Conservation (phyloP, 2,888 invertebrate species). For the Desoria tigrina region DNA sequence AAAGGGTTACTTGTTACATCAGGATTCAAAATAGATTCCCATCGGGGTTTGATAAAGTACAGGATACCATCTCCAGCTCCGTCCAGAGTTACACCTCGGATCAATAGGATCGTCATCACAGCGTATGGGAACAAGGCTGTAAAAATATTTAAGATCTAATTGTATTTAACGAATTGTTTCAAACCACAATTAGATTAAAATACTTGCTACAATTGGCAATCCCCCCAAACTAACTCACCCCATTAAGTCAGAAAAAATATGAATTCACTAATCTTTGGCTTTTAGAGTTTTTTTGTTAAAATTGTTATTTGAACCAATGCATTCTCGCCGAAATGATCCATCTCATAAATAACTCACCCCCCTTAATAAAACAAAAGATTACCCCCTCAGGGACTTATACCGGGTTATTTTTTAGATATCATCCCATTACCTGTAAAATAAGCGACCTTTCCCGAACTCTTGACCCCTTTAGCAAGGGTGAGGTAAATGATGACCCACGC, state of each 20-base stretch:
- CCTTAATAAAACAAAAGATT: no score
- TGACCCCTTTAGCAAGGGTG: constrained; percentile 26
- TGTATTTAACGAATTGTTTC: background rate
- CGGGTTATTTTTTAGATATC: no score
- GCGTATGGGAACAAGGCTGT: constrained; percentile 84
- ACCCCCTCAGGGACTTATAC: no score
- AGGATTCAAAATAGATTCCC: constrained; percentile 55
- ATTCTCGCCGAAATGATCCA: no score
- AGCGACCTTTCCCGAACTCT: constrained; percentile 64
- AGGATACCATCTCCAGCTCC: constrained; percentile 74
- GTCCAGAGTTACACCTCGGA: constrained; percentile 62
- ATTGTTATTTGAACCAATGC: no score
- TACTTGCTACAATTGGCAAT: background rate
- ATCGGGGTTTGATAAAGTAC: constrained; percentile 78
- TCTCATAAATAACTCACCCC: no score
- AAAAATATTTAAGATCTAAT: no score
- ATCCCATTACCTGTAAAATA: constrained; percentile 87
- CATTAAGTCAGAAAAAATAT: no score
- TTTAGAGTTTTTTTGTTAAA: no score
- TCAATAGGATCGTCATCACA: constrained; percentile 72
- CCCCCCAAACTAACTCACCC: background rate
- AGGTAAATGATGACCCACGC: constrained; percentile 35
- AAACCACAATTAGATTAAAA: background rate
- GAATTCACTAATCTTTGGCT: no score
- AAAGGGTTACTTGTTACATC: background rate